Base-by-base conservation (phyloP, 2,797 vertebrate genomes). In the Holocentrus rufus region DNA sequence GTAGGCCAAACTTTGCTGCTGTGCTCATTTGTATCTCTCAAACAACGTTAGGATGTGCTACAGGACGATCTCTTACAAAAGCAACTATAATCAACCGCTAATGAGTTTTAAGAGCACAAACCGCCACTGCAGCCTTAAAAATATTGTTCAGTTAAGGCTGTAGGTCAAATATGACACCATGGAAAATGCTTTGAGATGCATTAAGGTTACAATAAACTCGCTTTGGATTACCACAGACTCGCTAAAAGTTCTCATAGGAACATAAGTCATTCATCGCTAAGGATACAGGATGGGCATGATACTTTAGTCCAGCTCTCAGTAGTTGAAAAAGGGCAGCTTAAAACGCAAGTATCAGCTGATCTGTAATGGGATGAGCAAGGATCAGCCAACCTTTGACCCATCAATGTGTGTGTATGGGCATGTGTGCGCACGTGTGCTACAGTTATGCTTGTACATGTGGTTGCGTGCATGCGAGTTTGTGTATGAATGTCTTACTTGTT, bases 281-380 rank as follows among this genome's bases (percentile, higher is more conserved):
- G 1, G 42, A 44, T 44, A 44, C 42, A 7, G 8, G 5, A 17
- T 3, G 47, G 47, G 6, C 17, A 6, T 39, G 36, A 68, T 1
- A 7, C 20, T 27, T n/a, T 23, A 10, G 23, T 68, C n/a, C 25
- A 56, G 42, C 22, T 74, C 17, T 69, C 11, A 14, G 22, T 30
- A 20, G 15, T 86, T 72, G 49, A 55, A 61, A 78, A 74, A 79
- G 2, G 56, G 60, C 0, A 3, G 49, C 66, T 84, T 57, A 23
- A 81, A 73, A 63, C 74, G 80, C 58, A 84, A 22, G 20, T 60
- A 62, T 79, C 77, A 87, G 80, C 78, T 88, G 80, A 78, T 60
- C 67, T 80, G 23, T 85, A 84, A 74, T 77, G 69, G 71, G 70
- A 89, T 85, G 77, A 85, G 58, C 47, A 49, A n/a, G 76, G 79